These are phyloP conservation scores for Tribolium castaneum DNA, from an alignment of 1,140 invertebrate species.

Conservation along the genomic window DNA sequence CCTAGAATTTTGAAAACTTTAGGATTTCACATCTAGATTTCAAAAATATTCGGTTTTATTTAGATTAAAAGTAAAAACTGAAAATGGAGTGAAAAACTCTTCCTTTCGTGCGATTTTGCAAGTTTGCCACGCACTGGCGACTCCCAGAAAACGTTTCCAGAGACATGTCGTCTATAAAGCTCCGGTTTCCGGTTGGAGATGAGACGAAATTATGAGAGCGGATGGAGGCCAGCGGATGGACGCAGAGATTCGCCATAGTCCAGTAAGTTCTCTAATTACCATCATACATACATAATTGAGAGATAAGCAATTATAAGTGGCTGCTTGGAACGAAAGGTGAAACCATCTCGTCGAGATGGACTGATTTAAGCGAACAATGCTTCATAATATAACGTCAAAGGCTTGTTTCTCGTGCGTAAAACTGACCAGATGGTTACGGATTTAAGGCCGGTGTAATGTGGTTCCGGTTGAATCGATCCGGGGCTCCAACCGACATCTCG, in stretches of 20 bases:
- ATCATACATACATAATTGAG: conserved; percentile 33
- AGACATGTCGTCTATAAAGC: conserved; percentile 6
- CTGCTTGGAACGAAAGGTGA: conserved; percentile 21
- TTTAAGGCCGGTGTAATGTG: conserved; percentile 35
- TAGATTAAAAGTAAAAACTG: no score
- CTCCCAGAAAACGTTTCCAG: neutral
- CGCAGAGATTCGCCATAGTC: conserved; percentile 25
- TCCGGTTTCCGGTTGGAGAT: conserved; percentile 15
- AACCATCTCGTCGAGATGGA: conserved; percentile 4
- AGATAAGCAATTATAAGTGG: conserved; percentile 32
- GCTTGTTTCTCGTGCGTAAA: neutral
- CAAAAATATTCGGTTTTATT: no score
- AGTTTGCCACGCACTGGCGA: conserved; percentile 10
- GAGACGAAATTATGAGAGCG: conserved; percentile 29
- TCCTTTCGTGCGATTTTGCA: neutral
- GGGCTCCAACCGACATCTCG: conserved; percentile 27
- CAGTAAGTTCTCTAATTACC: conserved; percentile 28
- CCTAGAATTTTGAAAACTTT: no score
- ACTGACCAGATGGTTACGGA: conserved; percentile 28
- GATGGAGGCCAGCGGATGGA: conserved; percentile 25
- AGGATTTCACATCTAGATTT: no score
- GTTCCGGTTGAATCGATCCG: conserved; percentile 41
- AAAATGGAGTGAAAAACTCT: neutral
- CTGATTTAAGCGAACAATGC: conserved; percentile 18
- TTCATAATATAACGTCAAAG: neutral